A percentile compares a stretch with the other conserved stretches of the same genome.
phyloP scores from a whole-genome alignment of 2,797 vertebrate genomes.

The Sebastes melanostomus region DNA sequence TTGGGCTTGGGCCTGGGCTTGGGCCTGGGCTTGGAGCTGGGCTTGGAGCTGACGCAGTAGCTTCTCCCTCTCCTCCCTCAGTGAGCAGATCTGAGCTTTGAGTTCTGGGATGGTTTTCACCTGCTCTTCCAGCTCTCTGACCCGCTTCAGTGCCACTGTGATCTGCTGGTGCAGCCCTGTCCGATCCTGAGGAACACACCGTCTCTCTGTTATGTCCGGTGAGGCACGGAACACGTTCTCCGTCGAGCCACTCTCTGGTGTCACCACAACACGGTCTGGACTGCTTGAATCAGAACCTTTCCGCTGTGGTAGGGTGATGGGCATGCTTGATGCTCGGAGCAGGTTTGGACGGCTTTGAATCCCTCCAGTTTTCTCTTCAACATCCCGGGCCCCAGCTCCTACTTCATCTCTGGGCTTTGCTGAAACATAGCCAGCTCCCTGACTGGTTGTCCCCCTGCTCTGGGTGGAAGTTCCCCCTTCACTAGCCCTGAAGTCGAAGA shows the following conservation, averaged over 20 bases:
- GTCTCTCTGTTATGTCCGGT: slow-evolving; percentile 63
- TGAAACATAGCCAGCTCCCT: slow-evolving; percentile 67
- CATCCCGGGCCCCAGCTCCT: slow-evolving; percentile 38
- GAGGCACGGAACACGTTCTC: slow-evolving; percentile 74
- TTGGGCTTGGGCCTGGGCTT: slow-evolving; percentile 62
- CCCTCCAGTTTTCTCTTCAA: slow-evolving; percentile 68
- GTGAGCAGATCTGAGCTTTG: slow-evolving; percentile 78
- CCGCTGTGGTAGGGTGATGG: slow-evolving; percentile 85
- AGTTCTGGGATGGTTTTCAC: slow-evolving; percentile 81
- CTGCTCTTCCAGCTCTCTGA: slow-evolving; percentile 84
- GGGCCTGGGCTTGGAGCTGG: slow-evolving; percentile 65
- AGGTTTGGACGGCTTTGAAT: slow-evolving; percentile 88
- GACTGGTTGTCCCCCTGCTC: slow-evolving; percentile 50
- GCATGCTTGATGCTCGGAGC: slow-evolving; percentile 93
- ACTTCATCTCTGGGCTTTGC: slow-evolving; percentile 69
- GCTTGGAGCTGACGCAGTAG: slow-evolving; percentile 73
- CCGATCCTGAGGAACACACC: slow-evolving; percentile 65
- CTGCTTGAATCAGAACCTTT: slow-evolving; percentile 78
- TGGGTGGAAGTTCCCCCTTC: slow-evolving; percentile 64
- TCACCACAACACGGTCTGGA: slow-evolving; percentile 57
- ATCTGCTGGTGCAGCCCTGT: slow-evolving; percentile 81
- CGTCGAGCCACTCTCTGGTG: slow-evolving; percentile 71
- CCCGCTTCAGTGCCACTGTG: slow-evolving; percentile 78
- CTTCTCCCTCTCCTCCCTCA: slow-evolving; percentile 75
- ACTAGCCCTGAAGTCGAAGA: slow-evolving; percentile 70